phyloP scores from a whole-genome alignment of 1,140 invertebrate species.

The Doryteuthis pealeii region DNA sequence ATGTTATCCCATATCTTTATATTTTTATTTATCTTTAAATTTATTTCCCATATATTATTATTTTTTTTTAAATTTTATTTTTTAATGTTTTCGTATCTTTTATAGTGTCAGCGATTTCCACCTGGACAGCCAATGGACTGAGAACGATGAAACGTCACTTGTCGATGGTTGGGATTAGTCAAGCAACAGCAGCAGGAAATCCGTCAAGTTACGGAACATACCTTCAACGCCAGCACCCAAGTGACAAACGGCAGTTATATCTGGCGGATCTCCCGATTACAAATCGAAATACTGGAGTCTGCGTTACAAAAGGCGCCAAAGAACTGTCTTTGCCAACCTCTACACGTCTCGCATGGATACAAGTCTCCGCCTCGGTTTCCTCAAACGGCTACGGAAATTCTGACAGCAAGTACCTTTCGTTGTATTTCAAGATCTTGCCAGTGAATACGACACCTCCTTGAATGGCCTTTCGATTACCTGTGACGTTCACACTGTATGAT shows the following conservation, averaged over 20 bases:
- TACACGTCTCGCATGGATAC: conserved; percentile 94
- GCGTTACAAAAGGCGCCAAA: conserved; percentile 77
- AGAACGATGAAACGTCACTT: conserved; percentile 80
- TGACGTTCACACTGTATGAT: conserved; percentile 92
- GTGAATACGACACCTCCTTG: conserved; percentile 89
- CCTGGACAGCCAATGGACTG: conserved; percentile 83
- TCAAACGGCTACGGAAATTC: conserved; percentile 93
- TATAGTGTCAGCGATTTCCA: conserved; percentile 65
- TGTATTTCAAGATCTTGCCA: conserved; percentile 94
- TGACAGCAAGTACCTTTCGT: conserved; percentile 86
- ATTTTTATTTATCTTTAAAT: too few species aligned
- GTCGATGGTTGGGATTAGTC: conserved; percentile 80
- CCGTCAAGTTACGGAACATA: conserved; percentile 68
- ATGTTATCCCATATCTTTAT: too few species aligned
- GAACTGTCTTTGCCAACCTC: conserved; percentile 86
- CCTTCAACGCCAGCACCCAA: conserved; percentile 68
- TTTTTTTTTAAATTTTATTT: too few species aligned
- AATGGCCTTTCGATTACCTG: conserved; percentile 94
- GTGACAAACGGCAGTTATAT: conserved; percentile 74
- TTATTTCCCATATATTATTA: too few species aligned
- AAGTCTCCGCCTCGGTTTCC: conserved; percentile 88
- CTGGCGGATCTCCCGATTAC: conserved; percentile 88
- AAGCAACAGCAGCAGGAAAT: conserved; percentile 86
- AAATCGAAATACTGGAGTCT: conserved; percentile 83
- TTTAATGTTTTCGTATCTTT: conserved; percentile 17